Evolutionary conservation across 2,888 invertebrate species (phyloP).

Genomic region (Andrena marginata): DNA sequence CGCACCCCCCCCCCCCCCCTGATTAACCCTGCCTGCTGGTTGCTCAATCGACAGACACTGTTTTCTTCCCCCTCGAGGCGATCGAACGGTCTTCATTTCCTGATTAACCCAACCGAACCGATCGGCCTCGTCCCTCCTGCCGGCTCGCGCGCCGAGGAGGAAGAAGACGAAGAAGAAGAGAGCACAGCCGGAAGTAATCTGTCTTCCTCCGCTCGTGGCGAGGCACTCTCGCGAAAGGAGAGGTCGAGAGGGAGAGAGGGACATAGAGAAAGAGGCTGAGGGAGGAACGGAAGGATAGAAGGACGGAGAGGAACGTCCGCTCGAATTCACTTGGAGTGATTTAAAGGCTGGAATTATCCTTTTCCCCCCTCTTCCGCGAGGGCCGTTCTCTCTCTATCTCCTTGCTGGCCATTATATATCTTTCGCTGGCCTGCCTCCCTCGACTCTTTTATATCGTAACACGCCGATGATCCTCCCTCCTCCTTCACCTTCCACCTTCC

Average conservation of each 20-base stretch:
- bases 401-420: conserved; percentile 47
- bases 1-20: conserved; percentile 55
- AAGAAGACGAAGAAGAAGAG: conserved; percentile 36
- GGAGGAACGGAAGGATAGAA: conserved; percentile 27
- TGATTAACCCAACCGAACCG: conserved; percentile 69
- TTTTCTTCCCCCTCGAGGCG: conserved; percentile 58
- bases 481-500: background rate
- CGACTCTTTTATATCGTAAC: conserved; percentile 43
- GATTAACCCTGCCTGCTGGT: conserved; percentile 60
- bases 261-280: conserved; percentile 5
- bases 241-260: conserved; percentile 7
- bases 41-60: conserved; percentile 60
- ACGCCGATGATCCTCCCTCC: conserved; percentile 26
- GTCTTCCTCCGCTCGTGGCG: conserved; percentile 67
- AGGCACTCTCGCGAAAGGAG: conserved; percentile 59
- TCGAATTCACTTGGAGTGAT: conserved; percentile 74
- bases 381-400: conserved; percentile 27
- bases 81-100: conserved; percentile 74
- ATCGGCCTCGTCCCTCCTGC: conserved; percentile 7
- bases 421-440: conserved; percentile 26
- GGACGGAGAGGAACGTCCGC: conserved; percentile 55
- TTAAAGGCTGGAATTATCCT: conserved; percentile 71
- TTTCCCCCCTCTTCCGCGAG: conserved; percentile 36
- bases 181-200: conserved; percentile 72
- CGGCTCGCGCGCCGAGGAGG: conserved; percentile 22